Evolutionary conservation across 2,113 vertebrate species (phyloP).

Genomic region (Cyphomyrus discorhynchus): DNA sequence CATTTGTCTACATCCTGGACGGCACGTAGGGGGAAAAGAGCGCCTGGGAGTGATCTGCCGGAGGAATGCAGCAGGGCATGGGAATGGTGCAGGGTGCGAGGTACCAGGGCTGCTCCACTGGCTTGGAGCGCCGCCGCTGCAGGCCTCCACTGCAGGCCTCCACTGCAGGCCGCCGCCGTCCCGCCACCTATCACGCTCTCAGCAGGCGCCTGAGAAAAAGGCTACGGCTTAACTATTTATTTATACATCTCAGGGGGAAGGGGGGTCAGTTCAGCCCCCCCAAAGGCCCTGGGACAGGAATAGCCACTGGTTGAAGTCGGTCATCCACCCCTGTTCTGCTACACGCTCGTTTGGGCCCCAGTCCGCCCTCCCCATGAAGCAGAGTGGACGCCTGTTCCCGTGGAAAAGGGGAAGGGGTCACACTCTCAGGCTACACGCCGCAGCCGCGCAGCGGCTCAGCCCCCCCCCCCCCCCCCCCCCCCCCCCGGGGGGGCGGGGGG

Average conservation of each 20-base stretch:
- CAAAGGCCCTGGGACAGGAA: slow-evolving; percentile 58
- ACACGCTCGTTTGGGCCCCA: slow-evolving; percentile 65
- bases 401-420: slow-evolving; percentile 18
- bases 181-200: slow-evolving; percentile 61
- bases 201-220: slow-evolving; percentile 65
- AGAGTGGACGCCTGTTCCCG: slow-evolving; percentile 39
- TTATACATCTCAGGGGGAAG: slow-evolving; percentile 34
- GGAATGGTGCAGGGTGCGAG: slow-evolving; percentile 69
- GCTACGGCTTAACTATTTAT: slow-evolving; percentile 57
- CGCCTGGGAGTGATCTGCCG: slow-evolving; percentile 66
- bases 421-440: not conserved
- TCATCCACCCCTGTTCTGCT: slow-evolving; percentile 60
- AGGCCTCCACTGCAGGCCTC: slow-evolving; percentile 54
- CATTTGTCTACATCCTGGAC: slow-evolving; percentile 81
- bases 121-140: slow-evolving; percentile 70
- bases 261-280: slow-evolving; percentile 44
- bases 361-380: slow-evolving; percentile 46
- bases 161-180: slow-evolving; percentile 55
- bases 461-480: not conserved
- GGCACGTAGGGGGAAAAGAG: slow-evolving; percentile 65
- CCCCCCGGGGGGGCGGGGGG: too few relatives aligned
- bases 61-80: slow-evolving; percentile 83
- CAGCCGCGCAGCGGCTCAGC: not conserved
- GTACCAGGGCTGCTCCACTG: slow-evolving; percentile 69
- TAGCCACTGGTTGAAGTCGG: slow-evolving; percentile 55